These are phyloP conservation scores for Coreoperca whiteheadi DNA, from an alignment of 2,113 vertebrate genomes.

Conservation along the genomic window DNA sequence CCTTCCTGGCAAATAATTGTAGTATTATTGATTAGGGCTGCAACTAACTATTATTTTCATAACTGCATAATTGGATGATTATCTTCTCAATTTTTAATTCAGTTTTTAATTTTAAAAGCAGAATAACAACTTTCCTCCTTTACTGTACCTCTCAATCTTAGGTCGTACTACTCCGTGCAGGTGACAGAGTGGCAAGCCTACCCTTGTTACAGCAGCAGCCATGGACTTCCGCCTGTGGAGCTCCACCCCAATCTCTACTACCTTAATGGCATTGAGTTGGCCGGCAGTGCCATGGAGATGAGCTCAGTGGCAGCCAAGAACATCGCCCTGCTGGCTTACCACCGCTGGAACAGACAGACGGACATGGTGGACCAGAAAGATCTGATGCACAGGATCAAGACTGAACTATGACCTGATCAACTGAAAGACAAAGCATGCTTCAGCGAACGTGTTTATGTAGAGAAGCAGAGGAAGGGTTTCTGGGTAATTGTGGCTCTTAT, in stretches of 20 bases:
- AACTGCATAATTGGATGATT: background rate
- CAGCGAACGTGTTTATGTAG: background rate
- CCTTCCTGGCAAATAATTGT: background rate
- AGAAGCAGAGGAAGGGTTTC: background rate
- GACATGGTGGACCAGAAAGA: conserved; percentile 98
- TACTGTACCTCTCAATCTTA: conserved; percentile 9
- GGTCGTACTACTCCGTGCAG: conserved; percentile 97
- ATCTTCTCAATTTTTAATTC: background rate
- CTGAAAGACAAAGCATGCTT: background rate
- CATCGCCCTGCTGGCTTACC: conserved; percentile 94
- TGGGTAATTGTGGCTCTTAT: background rate
- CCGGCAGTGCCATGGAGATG: conserved; percentile 97
- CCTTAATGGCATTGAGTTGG: conserved; percentile 94
- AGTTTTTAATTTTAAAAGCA: background rate
- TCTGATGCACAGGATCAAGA: conserved; percentile 97
- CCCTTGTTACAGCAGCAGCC: conserved; percentile 87
- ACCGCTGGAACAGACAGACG: conserved; percentile 93
- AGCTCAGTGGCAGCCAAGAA: conserved; percentile 95
- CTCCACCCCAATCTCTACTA: conserved; percentile 95
- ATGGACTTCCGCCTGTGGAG: conserved; percentile 87
- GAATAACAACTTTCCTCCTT: background rate
- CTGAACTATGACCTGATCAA: conserved; percentile 88
- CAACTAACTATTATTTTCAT: conserved; percentile 2
- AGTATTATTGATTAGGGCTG: background rate
- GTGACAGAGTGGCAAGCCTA: conserved; percentile 91